Evolutionary conservation across 2,113 vertebrate genomes (phyloP), one percentile per base, ranked within the genome.

Genomic region (Camelus bactrianus): DNA sequence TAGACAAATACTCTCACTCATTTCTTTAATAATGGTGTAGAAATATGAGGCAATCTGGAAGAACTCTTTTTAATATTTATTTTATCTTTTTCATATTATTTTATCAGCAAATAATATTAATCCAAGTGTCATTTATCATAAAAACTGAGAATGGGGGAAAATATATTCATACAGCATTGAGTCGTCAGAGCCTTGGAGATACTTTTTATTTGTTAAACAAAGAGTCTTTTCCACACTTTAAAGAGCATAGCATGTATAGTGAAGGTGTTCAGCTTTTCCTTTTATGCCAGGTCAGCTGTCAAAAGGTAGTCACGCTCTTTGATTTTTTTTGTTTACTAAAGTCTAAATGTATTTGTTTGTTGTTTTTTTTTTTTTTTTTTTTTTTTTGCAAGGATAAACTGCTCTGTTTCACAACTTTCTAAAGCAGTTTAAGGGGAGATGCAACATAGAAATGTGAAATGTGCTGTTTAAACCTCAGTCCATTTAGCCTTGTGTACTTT

Each of bases 81-180:
- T 65, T 73, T 65, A 80, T 28, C 50, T 52, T 89, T 94, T 92
- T 86, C 16, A 64, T 84, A 70, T 67, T 88, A 46, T 89, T 81
- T 95, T 46, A 52, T 84, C 70, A 92, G 7, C 32, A 69, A 89
- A 65, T 81, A 19, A 2, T 81, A 81, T 76, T 80, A 82, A 35
- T 93, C 8, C 10, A 67, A 32, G 11, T 72, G 1, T 46, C 30
- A 93, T 58, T 88, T 69, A 75, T 88, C 73, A 65, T 77, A 84
- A 56, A 72, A 89, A 52, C 22, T 79, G 52, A 91, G 16, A 64
- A 35, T 93, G 6, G 12, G 5, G 28, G 14, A 16, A 62, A 76
- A 70, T 54, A 65, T 80, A 38, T 70, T 92, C 9, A 38, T 48
- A 70, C 87, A 81, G 12, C 17, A 69, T 56, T 32, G 60, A 90